Conservation (phyloP, 2,113 vertebrate species). For the Psilopsiagon aymara region DNA sequence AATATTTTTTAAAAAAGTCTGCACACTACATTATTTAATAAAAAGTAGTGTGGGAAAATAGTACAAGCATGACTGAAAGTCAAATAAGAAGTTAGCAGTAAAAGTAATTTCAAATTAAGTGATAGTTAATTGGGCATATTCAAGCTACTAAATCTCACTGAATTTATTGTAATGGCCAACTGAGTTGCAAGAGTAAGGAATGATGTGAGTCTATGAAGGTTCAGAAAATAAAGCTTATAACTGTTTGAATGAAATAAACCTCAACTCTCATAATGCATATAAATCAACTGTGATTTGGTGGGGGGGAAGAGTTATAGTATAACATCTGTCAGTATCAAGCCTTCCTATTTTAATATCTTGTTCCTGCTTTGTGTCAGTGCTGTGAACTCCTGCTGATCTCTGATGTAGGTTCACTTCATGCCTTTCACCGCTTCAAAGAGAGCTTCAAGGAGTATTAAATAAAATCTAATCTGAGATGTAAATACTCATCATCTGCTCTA, state of each 20-base stretch:
- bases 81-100: neutral
- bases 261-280: neutral
- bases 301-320: neutral
- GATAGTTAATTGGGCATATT: neutral
- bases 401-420: neutral
- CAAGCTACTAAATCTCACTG: neutral
- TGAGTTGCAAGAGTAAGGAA: neutral
- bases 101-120: neutral
- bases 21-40: accelerated
- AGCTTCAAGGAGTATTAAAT: conserved; percentile 26
- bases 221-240: neutral
- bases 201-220: neutral
- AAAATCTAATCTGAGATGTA: conserved; percentile 27
- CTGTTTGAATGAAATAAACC: neutral
- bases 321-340: neutral
- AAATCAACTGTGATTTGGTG: neutral
- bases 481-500: conserved; percentile 47
- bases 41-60: neutral
- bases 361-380: neutral
- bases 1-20: neutral
- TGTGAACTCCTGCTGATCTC: neutral
- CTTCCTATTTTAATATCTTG: neutral
- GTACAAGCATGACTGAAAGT: neutral
- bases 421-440: conserved; percentile 1
- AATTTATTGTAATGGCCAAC: neutral